Evolutionary conservation across 2,113 vertebrate genomes (phyloP).

Genomic region (Gambusia affinis): DNA sequence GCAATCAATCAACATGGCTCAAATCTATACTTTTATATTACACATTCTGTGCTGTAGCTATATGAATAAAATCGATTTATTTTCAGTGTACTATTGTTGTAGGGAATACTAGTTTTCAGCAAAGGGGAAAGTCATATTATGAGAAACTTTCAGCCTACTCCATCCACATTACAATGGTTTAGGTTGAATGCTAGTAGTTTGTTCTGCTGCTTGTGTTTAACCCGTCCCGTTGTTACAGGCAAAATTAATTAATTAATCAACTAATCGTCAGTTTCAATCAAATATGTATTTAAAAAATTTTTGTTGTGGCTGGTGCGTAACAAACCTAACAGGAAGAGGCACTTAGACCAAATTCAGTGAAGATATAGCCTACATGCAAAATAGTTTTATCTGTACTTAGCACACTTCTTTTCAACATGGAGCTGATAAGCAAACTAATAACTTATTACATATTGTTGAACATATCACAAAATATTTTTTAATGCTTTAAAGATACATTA

Average conservation of each 20-base stretch:
- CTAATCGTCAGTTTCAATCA: too few species aligned
- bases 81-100: not conserved
- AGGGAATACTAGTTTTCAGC: not conserved
- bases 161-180: too few species aligned
- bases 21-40: not conserved
- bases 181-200: too few species aligned
- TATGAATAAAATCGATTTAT: not conserved
- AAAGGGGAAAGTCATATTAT: not conserved
- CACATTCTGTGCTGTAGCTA: not conserved
- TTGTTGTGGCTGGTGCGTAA: too few species aligned
- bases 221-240: too few species aligned
- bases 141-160: not conserved
- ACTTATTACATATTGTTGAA: not conserved
- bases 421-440: not conserved
- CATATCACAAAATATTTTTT: not conserved
- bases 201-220: too few species aligned
- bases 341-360: too few species aligned
- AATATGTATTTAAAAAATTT: too few species aligned
- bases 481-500: not conserved
- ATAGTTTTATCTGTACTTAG: not conserved
- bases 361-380: not conserved
- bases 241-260: too few species aligned
- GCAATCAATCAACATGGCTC: not conserved
- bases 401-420: not conserved
- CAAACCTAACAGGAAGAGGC: too few species aligned